Base-by-base conservation (phyloP, 2,797 vertebrate genomes). In the Crocidura indochinensis region DNA sequence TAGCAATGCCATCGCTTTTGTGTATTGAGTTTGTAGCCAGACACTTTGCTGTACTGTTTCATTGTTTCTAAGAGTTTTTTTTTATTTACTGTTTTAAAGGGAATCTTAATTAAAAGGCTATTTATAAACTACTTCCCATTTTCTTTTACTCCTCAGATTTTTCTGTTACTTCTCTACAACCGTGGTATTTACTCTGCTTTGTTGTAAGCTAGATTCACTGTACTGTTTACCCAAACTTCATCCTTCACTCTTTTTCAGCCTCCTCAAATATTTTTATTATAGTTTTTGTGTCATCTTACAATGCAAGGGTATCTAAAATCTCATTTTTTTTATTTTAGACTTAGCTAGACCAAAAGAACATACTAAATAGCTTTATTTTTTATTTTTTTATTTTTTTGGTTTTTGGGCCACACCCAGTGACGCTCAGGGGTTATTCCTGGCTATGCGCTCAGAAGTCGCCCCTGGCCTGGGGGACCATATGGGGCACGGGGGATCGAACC, bases 241-340 rank as follows among this genome's bases (percentile, higher is more conserved):
- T 20, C 26, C 46, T 17, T 20, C 67, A 26, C 64, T 65, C 17
- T 12, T 31, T 85, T 83, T n/a, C 56, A 60, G 56, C 19, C 14
- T 60, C 56, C 11, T 14, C 51, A 4, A 14, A 14, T 53, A 14
- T 53, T 53, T 20, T 60, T 60, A 27, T 29, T 76, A 26, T 62
- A 90, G 69, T 24, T 38, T 86, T 84, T 14, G 3, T 67, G 38
- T 74, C 14, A 8, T 87, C 64, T 84, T 78, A 5, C 56, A 84
- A 76, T 85, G 79, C 80, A 65, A 75, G 76, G 46, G 44, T 92
- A 74, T 64, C 14, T 74, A 85, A 75, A 74, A 10, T 91, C 51
- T 69, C 73, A n/a, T 11, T 87, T 5, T 38, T 29, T 46, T 51
- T 5, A 4, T 75, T 69, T 51, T 53, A 56, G 9, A 56, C n/a